These are phyloP conservation scores for Gallirallus australis DNA, from an alignment of 2,797 vertebrate genomes.

Conservation along the genomic window DNA sequence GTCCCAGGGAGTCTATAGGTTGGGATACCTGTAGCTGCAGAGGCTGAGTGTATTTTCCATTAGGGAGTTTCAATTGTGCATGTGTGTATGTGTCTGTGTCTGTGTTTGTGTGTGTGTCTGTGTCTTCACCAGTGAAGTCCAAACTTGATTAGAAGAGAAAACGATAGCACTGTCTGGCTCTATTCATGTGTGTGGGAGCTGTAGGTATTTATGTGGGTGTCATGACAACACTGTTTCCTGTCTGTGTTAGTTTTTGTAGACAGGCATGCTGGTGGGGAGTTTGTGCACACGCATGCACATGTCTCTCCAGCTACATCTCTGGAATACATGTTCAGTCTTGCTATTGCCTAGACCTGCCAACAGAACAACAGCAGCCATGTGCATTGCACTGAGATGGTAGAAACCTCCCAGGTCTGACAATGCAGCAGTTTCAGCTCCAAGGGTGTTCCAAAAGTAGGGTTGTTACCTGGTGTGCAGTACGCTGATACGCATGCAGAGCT, in stretches of 20 bases:
- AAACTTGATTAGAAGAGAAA: background rate
- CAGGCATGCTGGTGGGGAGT: fast-evolving
- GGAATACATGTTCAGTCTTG: background rate
- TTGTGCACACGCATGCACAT: background rate
- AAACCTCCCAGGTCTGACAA: background rate
- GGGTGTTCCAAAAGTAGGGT: too few species aligned
- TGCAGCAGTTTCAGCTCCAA: background rate
- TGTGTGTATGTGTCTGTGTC: background rate
- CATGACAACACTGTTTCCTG: background rate
- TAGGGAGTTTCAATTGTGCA: too few species aligned
- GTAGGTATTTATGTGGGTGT: background rate
- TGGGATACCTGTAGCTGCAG: background rate
- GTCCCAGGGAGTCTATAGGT: background rate
- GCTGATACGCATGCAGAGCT: too few species aligned
- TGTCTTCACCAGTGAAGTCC: background rate
- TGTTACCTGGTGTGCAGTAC: too few species aligned
- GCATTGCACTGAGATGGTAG: background rate
- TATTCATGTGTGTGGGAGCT: background rate
- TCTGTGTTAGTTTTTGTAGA: background rate
- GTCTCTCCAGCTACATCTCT: background rate
- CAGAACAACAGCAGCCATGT: background rate
- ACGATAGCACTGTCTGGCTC: background rate
- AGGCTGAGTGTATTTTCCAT: background rate
- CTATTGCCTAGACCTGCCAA: background rate
- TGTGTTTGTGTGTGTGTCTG: background rate